phyloP scores from a whole-genome alignment of 2,113 vertebrate species.

The Oxyruncus cristatus region DNA sequence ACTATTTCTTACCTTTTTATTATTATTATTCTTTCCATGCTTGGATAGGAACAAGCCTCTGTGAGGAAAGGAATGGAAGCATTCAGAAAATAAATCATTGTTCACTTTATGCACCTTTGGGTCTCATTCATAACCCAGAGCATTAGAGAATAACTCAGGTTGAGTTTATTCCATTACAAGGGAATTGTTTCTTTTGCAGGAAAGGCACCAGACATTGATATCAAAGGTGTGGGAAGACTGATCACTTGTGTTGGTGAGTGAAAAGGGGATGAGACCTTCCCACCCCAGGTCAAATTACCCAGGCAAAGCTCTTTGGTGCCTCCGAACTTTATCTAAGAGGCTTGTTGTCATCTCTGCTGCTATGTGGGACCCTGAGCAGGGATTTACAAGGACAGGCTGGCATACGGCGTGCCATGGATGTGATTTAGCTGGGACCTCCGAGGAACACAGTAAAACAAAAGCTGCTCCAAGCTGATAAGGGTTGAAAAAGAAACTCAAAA shows the following conservation, averaged over 20 bases:
- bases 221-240: neutral
- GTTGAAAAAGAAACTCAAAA: neutral
- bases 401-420: fast-evolving
- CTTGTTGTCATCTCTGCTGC: neutral
- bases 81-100: neutral
- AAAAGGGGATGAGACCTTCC: neutral
- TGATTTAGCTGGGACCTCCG: neutral
- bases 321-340: neutral
- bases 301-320: neutral
- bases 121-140: constrained; percentile 13
- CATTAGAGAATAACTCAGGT: neutral
- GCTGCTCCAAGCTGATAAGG: neutral
- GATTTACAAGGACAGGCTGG: neutral
- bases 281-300: neutral
- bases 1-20: neutral
- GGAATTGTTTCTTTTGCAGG: neutral
- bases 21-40: neutral
- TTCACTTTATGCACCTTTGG: constrained; percentile 28
- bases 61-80: constrained; percentile 1
- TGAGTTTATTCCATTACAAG: constrained; percentile 25
- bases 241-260: neutral
- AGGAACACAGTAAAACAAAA: neutral
- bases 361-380: neutral
- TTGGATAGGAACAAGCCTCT: neutral
- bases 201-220: neutral